Conservation (phyloP, 2,888 invertebrate genomes). For the Colostygia pectinataria region DNA sequence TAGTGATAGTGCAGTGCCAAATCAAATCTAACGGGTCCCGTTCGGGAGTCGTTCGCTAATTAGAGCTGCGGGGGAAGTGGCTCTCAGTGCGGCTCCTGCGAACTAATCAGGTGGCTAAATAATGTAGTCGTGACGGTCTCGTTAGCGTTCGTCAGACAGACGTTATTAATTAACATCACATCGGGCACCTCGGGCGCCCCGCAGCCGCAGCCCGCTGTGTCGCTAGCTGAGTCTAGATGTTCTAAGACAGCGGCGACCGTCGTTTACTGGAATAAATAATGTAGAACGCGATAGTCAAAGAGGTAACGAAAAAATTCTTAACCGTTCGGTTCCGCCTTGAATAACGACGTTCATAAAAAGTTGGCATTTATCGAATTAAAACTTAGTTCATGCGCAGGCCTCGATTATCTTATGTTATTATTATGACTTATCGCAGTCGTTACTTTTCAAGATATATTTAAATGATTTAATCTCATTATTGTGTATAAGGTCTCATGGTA, state of each 20-base stretch:
- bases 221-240: neutral
- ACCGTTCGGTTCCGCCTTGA: too few species aligned
- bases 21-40: conserved; percentile 71
- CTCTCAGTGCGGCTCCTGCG: conserved; percentile 52
- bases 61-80: conserved; percentile 71
- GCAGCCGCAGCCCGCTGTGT: neutral
- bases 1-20: conserved; percentile 75
- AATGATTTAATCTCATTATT: too few species aligned
- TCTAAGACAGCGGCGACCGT: neutral
- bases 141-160: conserved; percentile 78
- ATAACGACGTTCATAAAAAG: too few species aligned
- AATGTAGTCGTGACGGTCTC: conserved; percentile 80
- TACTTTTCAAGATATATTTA: too few species aligned
- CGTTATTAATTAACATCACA: conserved; percentile 81
- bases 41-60: conserved; percentile 67
- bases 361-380: too few species aligned
- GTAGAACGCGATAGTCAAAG: too few species aligned
- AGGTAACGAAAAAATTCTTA: too few species aligned
- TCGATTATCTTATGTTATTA: too few species aligned
- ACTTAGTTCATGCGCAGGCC: too few species aligned
- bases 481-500: too few species aligned
- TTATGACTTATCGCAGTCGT: too few species aligned
- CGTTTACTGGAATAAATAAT: too few species aligned
- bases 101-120: conserved; percentile 82
- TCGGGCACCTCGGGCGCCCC: conserved; percentile 43